Conservation (phyloP, 2,113 vertebrate genomes). For the Ahaetulla prasina region DNA sequence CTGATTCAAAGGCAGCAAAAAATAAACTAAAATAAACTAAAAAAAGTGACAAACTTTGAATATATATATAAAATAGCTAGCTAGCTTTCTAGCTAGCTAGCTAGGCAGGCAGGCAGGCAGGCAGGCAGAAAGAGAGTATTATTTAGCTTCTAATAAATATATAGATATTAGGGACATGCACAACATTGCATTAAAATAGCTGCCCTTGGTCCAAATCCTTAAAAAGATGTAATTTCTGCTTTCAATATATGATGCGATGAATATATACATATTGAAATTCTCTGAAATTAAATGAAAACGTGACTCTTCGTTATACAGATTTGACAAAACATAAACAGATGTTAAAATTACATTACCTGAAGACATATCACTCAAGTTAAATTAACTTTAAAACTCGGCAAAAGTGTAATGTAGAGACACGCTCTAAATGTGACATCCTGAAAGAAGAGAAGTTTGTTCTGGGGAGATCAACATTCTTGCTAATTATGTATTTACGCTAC, state of each 20-base stretch:
- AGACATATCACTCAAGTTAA: constrained; percentile 16
- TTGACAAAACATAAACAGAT: constrained; percentile 1
- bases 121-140: not conserved
- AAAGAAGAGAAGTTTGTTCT: constrained; percentile 15
- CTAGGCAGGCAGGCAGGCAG: too few species aligned
- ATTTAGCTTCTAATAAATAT: not conserved
- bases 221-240: not conserved
- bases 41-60: not conserved
- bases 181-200: not conserved
- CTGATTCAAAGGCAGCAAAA: not conserved
- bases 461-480: not conserved
- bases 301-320: not conserved
- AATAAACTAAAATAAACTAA: not conserved
- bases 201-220: not conserved
- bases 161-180: not conserved
- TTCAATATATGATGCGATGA: not conserved
- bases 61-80: not conserved
- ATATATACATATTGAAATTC: not conserved
- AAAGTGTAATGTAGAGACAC: not conserved
- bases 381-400: not conserved
- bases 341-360: not conserved
- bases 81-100: too few species aligned
- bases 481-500: constrained; percentile 19
- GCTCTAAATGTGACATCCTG: not conserved
- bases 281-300: not conserved